A percentile compares a stretch with the other conserved stretches of the same genome.
Conservation (phyloP, 1,140 invertebrate genomes). For the Centruroides sculpturatus region DNA sequence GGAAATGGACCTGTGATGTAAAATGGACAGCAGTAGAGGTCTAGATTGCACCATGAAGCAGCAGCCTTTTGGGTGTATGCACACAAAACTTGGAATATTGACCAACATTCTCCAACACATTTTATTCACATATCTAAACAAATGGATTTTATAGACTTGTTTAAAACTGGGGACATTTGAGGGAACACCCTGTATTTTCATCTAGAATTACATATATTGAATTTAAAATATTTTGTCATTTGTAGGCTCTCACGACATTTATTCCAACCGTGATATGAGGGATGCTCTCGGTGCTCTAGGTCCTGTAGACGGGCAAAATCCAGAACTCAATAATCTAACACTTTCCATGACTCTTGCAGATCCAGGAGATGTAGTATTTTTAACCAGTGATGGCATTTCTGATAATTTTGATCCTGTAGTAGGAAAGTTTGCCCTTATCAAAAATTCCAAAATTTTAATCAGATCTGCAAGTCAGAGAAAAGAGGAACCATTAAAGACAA, state of each 20-base stretch:
- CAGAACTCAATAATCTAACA: slow-evolving; percentile 82
- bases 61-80: too few relatives aligned
- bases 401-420: slow-evolving; percentile 92
- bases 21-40: too few relatives aligned
- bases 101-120: too few relatives aligned
- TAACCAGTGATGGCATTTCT: slow-evolving; percentile 81
- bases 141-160: too few relatives aligned
- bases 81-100: too few relatives aligned
- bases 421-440: slow-evolving; percentile 66
- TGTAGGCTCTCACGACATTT: slow-evolving; percentile 69
- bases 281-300: slow-evolving; percentile 87
- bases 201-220: neutral
- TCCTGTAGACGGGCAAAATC: slow-evolving; percentile 73
- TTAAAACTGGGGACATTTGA: too few relatives aligned
- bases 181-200: too few relatives aligned
- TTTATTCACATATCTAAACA: too few relatives aligned
- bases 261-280: slow-evolving; percentile 75
- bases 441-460: slow-evolving; percentile 11
- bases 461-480: slow-evolving; percentile 25
- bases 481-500: slow-evolving; percentile 1
- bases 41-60: too few relatives aligned
- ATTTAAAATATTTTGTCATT: neutral
- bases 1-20: too few relatives aligned
- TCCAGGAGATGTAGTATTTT: slow-evolving; percentile 69
- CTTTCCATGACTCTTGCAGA: slow-evolving; percentile 74